A percentile compares a stretch with the other conserved stretches of the same genome.
These are phyloP conservation scores for Xanthia icteritia DNA, from an alignment of 2,888 invertebrate species.

Conservation along the genomic window DNA sequence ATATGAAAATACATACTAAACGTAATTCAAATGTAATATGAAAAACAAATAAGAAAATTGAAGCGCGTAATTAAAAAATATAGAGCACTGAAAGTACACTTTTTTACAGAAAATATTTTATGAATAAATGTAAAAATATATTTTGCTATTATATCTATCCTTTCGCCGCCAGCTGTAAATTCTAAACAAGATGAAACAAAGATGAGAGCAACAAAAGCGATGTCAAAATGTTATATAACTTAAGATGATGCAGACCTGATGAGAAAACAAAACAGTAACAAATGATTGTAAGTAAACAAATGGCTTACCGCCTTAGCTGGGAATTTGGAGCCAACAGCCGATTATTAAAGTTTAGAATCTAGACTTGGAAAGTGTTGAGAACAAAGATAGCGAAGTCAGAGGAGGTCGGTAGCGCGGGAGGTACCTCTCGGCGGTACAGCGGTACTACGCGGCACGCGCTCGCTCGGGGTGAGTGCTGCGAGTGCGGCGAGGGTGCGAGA, in stretches of 20 bases:
- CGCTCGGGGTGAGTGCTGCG: conserved; percentile 59
- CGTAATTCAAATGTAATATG: neutral
- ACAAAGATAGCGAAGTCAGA: conserved; percentile 64
- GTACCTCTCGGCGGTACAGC: conserved; percentile 49
- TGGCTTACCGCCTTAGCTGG: conserved; percentile 81
- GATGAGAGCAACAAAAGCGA: conserved; percentile 65
- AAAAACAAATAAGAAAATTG: neutral
- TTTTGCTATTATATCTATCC: conserved; percentile 23
- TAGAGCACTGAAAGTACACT: neutral
- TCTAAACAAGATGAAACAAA: conserved; percentile 54
- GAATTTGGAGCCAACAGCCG: conserved; percentile 69
- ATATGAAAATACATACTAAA: neutral
- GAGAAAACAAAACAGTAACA: conserved; percentile 69
- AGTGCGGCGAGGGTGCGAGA: conserved; percentile 64
- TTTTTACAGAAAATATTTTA: conserved; percentile 8
- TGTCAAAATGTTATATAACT: conserved; percentile 78
- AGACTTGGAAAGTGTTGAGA: conserved; percentile 64
- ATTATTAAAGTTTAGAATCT: conserved; percentile 72
- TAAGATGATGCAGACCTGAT: conserved; percentile 67
- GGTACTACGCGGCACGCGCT: conserved; percentile 59
- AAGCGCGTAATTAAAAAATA: neutral
- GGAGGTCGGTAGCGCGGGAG: conserved; percentile 64
- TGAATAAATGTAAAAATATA: neutral
- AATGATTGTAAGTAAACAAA: conserved; percentile 75
- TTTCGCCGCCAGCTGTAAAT: conserved; percentile 64